Percentiles rank a stretch among this genome's conserved stretches.
phyloP scores from a whole-genome alignment of 2,888 invertebrate species.

The Penaeus monodon region DNA sequence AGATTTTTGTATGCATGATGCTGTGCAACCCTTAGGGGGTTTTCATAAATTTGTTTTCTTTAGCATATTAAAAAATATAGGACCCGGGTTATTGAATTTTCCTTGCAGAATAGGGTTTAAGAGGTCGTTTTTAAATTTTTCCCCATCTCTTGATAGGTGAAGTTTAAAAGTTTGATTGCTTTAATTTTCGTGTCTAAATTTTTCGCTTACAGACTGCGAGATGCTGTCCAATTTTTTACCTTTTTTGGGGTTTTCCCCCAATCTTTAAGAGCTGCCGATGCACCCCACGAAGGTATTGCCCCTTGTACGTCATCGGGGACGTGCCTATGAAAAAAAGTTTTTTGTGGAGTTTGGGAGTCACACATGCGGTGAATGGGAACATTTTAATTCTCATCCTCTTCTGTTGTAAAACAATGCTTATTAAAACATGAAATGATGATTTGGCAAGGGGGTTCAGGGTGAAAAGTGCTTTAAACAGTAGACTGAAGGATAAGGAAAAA shows the following conservation, averaged over 20 bases:
- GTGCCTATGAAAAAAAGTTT: constrained; percentile 95
- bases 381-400: constrained; percentile 1
- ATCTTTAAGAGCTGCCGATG: constrained; percentile 89
- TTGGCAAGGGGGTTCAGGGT: constrained; percentile 26
- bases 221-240: constrained; percentile 79
- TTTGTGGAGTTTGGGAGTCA: constrained; percentile 95
- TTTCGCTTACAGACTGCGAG: constrained; percentile 66
- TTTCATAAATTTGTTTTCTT: not conserved
- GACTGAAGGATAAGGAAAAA: not conserved
- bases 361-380: constrained; percentile 68
- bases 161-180: not conserved
- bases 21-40: constrained; percentile 81
- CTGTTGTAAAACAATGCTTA: constrained; percentile 14
- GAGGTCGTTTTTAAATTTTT: not conserved
- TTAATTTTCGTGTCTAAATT: not conserved
- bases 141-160: not conserved
- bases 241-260: no score
- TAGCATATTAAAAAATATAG: no score
- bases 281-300: constrained; percentile 90
- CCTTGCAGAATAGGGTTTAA: no score
- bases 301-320: constrained; percentile 86
- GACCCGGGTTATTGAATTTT: no score
- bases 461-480: not conserved
- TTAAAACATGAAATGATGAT: constrained; percentile 12
- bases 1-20: no score